Evolutionary conservation across 2,113 vertebrate species (phyloP), one percentile per base, ranked within the genome.

Genomic region (Podocnemis expansa): DNA sequence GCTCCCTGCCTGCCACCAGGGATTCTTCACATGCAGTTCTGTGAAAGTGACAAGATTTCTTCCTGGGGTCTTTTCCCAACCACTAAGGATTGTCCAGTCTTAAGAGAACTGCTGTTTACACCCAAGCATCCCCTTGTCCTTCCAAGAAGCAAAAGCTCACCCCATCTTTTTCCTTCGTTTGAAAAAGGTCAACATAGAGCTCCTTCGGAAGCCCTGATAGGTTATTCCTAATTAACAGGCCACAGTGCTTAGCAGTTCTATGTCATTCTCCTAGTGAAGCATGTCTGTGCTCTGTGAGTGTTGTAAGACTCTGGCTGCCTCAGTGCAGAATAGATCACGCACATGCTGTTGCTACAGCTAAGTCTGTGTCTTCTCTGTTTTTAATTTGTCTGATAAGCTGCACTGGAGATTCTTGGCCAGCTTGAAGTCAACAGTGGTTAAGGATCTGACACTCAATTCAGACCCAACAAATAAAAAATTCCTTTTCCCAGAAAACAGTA

Each of bases 81-180:
- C n/a, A 41, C n/a, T 70, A 22, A 38, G n/a, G 84, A 80, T 67
- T 95, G 80, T 89, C 89, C 52, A 38, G 67, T 80, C 76, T 94
- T 92, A 89, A 82, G 67, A 84, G 52, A 92, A 73, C 87, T 93
- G 92, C 85, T 93, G 90, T 84, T n/a, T n/a, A n/a, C n/a, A n/a
- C n/a, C n/a, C n/a, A n/a, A n/a, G n/a, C n/a, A n/a, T n/a, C n/a
- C n/a, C n/a, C n/a, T n/a, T n/a, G 88, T 76, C 85, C 85, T 90
- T 95, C 85, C 0, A 1, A 78, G 60, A 90, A 78, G 60, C 75
- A 73, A 56, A 47, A 82, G n/a, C 81, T 82, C 56, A 29, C 38
- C 56, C 25, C 38, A 82, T 29, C 38, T 70, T 31, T 55, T 58
- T 2, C 52, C 70, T 78, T 70, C 76, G 43, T 11, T 0, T 1